Base-by-base conservation (phyloP, 2,113 vertebrate genomes). In the Tragelaphus scriptus region DNA sequence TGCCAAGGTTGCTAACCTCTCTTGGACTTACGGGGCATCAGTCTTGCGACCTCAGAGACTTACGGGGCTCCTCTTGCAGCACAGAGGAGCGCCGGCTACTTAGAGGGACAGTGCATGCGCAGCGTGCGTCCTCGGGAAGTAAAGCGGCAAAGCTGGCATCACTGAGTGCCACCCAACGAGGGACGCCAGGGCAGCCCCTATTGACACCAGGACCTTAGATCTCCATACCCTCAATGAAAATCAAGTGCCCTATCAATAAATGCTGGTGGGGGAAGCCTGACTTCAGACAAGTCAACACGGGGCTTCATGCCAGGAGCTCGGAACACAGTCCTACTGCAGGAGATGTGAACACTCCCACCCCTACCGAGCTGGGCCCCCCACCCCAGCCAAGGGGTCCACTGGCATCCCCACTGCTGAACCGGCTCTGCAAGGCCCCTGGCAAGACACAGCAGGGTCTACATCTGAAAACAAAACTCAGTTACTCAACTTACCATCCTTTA, bases 51-150 rank as follows among this genome's bases (percentile, higher is more conserved):
- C 49, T 88, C 44, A 63, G n/a, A 10, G 40, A 44, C 44, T 44
- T 44, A 44, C 44, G 44, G 44, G 44, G 44, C 44, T 44, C 44
- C 44, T 44, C 44, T 44, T 44, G 44, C 44, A 5, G 61, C 2
- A 1, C 19, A 1, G 55, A 10, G 7, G 5, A 47, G 51, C 9
- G 0, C 58, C 1, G 2, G 71, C 58, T 16, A 2, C 75, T 5
- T 9, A n/a, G 40, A 36, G 13, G 47, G 55, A 58, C 19, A 59
- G 53, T 14, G 26, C 23, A 9, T 0, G 2, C 0, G 3, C 16
- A 17, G 55, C 6, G 3, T 21, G 9, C 0, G 0, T 9, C 58
- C 84, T 6, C 28, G 1, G 75, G 3, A 36, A 15, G 9, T 6
- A 47, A 17, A 65, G 79, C 2, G 0, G 23, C 10, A 25, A 40